Percentiles rank a stretch among this genome's conserved stretches.
Conservation (phyloP, 1,140 invertebrate species). For the Drosophila baimaii region DNA sequence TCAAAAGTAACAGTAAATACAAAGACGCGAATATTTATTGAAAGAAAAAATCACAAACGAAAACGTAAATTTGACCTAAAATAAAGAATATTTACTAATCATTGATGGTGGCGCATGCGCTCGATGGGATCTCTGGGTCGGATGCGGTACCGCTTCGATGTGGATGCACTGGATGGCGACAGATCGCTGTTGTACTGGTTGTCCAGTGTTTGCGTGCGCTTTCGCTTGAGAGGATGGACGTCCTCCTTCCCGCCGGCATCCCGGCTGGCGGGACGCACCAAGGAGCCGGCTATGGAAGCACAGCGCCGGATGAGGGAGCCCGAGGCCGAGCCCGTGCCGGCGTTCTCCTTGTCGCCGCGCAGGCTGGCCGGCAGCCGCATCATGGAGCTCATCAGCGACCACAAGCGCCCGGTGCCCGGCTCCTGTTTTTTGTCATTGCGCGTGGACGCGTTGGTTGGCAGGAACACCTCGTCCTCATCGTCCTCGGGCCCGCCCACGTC, state of each 20-base stretch:
- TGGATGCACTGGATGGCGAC: slow-evolving; percentile 58
- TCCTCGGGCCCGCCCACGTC: slow-evolving; percentile 35
- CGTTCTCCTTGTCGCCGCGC: slow-evolving; percentile 48
- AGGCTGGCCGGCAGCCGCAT: slow-evolving; percentile 66
- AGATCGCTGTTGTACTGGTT: slow-evolving; percentile 44
- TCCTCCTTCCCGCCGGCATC: slow-evolving; percentile 35
- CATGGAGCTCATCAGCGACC: slow-evolving; percentile 73
- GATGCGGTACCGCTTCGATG: slow-evolving; percentile 75
- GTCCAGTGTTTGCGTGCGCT: slow-evolving; percentile 75
- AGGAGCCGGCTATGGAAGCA: slow-evolving; percentile 77
- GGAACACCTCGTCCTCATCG: slow-evolving; percentile 66
- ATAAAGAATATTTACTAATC: slow-evolving; percentile 3
- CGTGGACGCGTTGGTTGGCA: slow-evolving; percentile 60
- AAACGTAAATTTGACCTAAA: slow-evolving; percentile 23
- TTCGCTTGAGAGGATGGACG: slow-evolving; percentile 66
- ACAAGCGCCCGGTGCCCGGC: slow-evolving; percentile 52
- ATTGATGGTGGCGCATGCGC: slow-evolving; percentile 61
- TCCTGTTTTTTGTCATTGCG: slow-evolving; percentile 59
- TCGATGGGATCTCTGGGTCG: slow-evolving; percentile 73
- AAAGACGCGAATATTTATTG: slow-evolving; percentile 24
- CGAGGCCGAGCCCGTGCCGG: slow-evolving; percentile 23
- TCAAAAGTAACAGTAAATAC: slow-evolving; percentile 7
- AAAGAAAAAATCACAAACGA: slow-evolving; percentile 3
- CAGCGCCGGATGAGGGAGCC: slow-evolving; percentile 72
- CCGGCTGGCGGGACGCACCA: slow-evolving; percentile 58